Conservation (phyloP, 35 echinoderm and acorn worm genomes). For the Heliocidaris tuberculata region DNA sequence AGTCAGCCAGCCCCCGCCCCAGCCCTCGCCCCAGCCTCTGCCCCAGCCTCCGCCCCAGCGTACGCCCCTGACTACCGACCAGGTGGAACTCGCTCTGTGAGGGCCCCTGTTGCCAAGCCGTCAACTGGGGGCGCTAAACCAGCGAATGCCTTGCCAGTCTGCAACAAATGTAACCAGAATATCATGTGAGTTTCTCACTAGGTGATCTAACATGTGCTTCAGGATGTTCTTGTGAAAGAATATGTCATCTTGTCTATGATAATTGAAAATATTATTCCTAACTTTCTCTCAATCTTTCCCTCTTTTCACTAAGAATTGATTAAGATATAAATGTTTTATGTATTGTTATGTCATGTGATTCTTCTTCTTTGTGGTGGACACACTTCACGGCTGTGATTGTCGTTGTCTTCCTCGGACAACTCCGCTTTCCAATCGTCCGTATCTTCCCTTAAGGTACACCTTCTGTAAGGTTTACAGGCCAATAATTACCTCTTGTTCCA, state of each 20-base stretch:
- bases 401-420: no score
- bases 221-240: not conserved
- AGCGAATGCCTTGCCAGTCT: constrained; percentile 68
- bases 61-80: not conserved
- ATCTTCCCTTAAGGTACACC: no score
- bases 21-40: not conserved
- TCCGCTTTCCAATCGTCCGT: no score
- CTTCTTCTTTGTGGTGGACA: no score
- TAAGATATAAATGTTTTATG: no score
- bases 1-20: not conserved
- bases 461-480: no score
- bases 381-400: no score
- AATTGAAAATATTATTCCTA: not conserved
- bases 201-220: not conserved
- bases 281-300: not conserved
- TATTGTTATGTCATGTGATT: no score
- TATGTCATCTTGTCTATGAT: not conserved
- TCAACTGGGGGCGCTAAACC: constrained; percentile 38
- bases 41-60: not conserved
- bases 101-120: constrained; percentile 59
- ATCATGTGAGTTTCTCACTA: constrained; percentile 72
- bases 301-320: no score
- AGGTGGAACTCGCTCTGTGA: constrained; percentile 73
- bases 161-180: constrained; percentile 59
- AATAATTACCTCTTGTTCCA: no score